Evolutionary conservation across 1,140 invertebrate species (phyloP).

Genomic region (Patella vulgata): DNA sequence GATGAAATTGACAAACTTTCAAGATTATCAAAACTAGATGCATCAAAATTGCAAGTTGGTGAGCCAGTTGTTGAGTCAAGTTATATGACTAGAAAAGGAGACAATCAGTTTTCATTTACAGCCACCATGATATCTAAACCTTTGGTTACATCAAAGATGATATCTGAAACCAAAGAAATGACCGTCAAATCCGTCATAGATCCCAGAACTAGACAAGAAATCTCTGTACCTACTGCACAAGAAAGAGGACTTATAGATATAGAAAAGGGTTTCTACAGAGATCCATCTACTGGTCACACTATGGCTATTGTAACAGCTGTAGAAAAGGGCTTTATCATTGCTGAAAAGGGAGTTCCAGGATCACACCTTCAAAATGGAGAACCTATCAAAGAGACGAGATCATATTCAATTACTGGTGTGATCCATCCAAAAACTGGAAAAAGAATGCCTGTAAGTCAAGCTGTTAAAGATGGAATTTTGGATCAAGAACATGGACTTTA

Average conservation of each 20-base stretch:
- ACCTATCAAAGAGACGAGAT: constrained; percentile 59
- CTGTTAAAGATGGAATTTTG: constrained; percentile 84
- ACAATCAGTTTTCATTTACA: constrained; percentile 55
- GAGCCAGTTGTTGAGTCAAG: constrained; percentile 46
- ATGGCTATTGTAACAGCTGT: constrained; percentile 86
- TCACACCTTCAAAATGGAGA: constrained; percentile 37
- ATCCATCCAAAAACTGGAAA: constrained; percentile 86
- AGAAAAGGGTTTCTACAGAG: constrained; percentile 78
- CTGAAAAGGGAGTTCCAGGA: constrained; percentile 43
- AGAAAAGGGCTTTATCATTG: constrained; percentile 54
- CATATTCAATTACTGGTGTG: constrained; percentile 72
- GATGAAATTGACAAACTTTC: constrained; percentile 20
- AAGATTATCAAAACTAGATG: constrained; percentile 10
- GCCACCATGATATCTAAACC: constrained; percentile 54
- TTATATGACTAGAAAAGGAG: constrained; percentile 43
- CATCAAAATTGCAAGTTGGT: constrained; percentile 1
- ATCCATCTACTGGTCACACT: constrained; percentile 74
- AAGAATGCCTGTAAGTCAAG: constrained; percentile 82
- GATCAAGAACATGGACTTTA: constrained; percentile 78
- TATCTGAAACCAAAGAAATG: constrained; percentile 54
- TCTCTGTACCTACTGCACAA: constrained; percentile 86
- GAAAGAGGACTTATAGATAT: constrained; percentile 65
- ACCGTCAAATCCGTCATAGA: constrained; percentile 77
- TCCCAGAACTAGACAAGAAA: constrained; percentile 79
- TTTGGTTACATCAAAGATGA: constrained; percentile 47